Evolutionary conservation across 2,797 vertebrate species (phyloP).

Genomic region (Spizella passerina): DNA sequence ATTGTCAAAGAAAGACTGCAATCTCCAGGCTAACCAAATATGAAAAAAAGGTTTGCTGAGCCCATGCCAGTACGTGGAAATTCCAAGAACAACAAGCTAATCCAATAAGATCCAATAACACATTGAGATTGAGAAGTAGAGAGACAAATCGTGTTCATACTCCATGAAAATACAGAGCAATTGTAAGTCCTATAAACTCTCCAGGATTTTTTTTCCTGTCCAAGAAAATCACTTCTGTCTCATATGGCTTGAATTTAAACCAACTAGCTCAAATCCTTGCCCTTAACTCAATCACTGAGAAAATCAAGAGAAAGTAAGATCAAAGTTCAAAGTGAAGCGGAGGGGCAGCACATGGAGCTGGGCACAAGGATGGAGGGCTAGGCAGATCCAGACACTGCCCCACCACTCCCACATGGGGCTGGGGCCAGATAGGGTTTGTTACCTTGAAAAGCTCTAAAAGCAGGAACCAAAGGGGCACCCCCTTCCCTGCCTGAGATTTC

Average conservation of each 20-base stretch:
- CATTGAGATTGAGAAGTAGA: slow-evolving; percentile 44
- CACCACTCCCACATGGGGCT: neutral
- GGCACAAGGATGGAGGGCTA: neutral
- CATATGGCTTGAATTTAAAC: slow-evolving; percentile 66
- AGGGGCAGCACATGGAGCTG: neutral
- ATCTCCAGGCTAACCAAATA: slow-evolving; percentile 21
- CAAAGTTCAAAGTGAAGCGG: neutral
- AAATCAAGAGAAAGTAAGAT: slow-evolving; percentile 38
- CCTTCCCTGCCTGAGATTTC: neutral
- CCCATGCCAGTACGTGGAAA: slow-evolving; percentile 23
- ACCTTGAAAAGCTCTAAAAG: neutral
- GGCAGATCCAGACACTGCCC: neutral
- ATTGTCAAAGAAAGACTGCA: neutral
- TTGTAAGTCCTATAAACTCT: slow-evolving; percentile 56
- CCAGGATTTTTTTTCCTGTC: slow-evolving; percentile 55
- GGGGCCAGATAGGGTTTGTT: neutral
- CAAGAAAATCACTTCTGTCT: slow-evolving; percentile 65
- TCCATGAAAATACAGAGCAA: slow-evolving; percentile 58
- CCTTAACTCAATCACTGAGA: slow-evolving; percentile 41
- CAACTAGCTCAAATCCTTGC: slow-evolving; percentile 29
- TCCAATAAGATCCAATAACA: slow-evolving; percentile 62
- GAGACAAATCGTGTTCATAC: slow-evolving; percentile 61
- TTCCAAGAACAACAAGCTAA: slow-evolving; percentile 67
- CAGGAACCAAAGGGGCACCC: neutral
- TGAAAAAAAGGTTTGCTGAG: slow-evolving; percentile 30